A percentile compares a stretch with the other conserved stretches of the same genome.
Evolutionary conservation across 2,888 invertebrate genomes (phyloP).

Genomic region (Heliconius aoede): DNA sequence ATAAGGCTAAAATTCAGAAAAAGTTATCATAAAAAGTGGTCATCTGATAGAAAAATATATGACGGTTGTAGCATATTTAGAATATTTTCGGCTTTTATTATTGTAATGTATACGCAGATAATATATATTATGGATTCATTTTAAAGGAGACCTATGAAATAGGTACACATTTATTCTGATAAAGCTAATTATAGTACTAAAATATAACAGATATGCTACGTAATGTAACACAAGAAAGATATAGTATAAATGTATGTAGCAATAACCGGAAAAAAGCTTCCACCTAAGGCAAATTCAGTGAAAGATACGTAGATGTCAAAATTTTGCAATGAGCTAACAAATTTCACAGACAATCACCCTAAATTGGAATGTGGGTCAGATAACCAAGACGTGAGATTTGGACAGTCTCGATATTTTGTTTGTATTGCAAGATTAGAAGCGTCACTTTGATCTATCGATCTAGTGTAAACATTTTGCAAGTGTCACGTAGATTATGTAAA

Average conservation of each 20-base stretch:
- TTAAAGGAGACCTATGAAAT: too few species aligned
- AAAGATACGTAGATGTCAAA: neutral
- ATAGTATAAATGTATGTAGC: too few species aligned
- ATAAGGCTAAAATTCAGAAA: too few species aligned
- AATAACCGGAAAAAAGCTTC: neutral
- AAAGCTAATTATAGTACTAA: neutral
- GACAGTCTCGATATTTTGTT: conserved; percentile 26
- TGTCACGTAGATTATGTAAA: conserved; percentile 7
- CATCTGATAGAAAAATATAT: too few species aligned
- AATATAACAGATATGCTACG: too few species aligned
- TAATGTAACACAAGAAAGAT: too few species aligned
- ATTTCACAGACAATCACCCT: conserved; percentile 29
- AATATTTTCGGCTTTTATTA: too few species aligned
- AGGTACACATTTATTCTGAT: too few species aligned
- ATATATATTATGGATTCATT: too few species aligned
- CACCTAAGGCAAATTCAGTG: neutral
- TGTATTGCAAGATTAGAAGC: conserved; percentile 24
- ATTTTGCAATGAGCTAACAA: neutral
- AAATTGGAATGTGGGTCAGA: conserved; percentile 32
- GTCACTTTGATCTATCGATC: conserved; percentile 25
- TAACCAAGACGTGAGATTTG: conserved; percentile 18
- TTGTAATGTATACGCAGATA: too few species aligned
- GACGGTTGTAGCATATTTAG: too few species aligned
- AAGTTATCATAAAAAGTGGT: too few species aligned
- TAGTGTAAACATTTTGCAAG: conserved; percentile 6